Evolutionary conservation across 1,140 invertebrate species (phyloP).

Genomic region (Zaprionus tsacasi): DNA sequence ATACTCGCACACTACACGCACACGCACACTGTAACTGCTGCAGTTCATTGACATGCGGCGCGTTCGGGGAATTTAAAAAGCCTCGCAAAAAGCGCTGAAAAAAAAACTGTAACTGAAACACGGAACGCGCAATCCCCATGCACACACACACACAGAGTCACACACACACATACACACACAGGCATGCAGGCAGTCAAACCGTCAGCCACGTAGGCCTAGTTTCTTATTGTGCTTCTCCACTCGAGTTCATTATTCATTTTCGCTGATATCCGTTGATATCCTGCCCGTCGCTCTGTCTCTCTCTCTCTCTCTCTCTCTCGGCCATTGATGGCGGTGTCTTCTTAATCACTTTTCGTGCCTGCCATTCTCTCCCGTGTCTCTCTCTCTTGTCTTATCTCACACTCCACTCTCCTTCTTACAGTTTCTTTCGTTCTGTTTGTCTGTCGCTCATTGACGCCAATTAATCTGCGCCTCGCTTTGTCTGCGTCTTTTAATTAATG

Average conservation of each 20-base stretch:
- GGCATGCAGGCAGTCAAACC: constrained; percentile 2
- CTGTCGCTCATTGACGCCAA: constrained; percentile 72
- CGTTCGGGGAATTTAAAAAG: constrained; percentile 65
- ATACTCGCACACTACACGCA: constrained; percentile 20
- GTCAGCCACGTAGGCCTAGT: constrained; percentile 56
- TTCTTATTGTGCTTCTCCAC: constrained; percentile 64
- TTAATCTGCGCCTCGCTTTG: constrained; percentile 80
- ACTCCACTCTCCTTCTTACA: constrained; percentile 10
- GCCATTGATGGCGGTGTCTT: constrained; percentile 36
- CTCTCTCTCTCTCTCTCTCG: no score
- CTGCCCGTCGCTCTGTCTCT: constrained; percentile 15
- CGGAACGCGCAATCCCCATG: constrained; percentile 23
- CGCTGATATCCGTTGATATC: constrained; percentile 77
- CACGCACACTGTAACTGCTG: constrained; percentile 28
- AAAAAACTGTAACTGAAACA: constrained; percentile 47
- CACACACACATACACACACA: constrained; percentile 30
- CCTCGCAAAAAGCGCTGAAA: constrained; percentile 13
- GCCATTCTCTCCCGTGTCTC: constrained; percentile 27
- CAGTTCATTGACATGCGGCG: constrained; percentile 72
- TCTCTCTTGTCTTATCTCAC: background rate
- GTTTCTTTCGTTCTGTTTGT: constrained; percentile 27
- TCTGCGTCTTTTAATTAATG: constrained; percentile 81
- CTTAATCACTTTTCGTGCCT: constrained; percentile 68
- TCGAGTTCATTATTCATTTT: constrained; percentile 82
- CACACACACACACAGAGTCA: constrained; percentile 26